These are phyloP conservation scores for Epinephelus awoara DNA, from an alignment of 2,797 vertebrate genomes.

Conservation along the genomic window DNA sequence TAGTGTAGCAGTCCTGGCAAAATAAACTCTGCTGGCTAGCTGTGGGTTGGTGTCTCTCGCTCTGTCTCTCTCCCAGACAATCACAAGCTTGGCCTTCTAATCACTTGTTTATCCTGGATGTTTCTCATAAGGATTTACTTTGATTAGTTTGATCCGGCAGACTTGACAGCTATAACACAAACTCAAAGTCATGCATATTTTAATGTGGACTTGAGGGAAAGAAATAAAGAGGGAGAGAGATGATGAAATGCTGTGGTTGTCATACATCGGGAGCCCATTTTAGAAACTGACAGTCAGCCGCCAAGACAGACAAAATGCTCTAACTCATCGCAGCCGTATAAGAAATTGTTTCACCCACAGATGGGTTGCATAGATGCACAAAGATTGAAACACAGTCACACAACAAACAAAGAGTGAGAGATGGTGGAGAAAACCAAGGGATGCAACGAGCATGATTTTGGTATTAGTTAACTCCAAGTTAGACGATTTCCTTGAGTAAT, in stretches of 20 bases:
- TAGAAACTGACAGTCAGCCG: constrained; percentile 32
- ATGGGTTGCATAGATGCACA: constrained; percentile 6
- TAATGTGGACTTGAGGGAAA: constrained; percentile 55
- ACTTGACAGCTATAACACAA: constrained; percentile 72
- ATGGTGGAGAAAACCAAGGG: neutral
- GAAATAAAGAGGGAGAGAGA: constrained; percentile 42
- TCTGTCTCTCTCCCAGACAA: constrained; percentile 43
- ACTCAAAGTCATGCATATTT: constrained; percentile 72
- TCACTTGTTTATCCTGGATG: constrained; percentile 69
- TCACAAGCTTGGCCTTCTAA: constrained; percentile 63
- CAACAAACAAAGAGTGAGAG: neutral
- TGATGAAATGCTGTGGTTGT: constrained; percentile 52
- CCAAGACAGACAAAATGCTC: constrained; percentile 41
- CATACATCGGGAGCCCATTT: constrained; percentile 42
- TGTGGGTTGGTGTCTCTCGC: constrained; percentile 18
- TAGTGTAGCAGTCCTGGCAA: constrained; percentile 42
- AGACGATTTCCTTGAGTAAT: neutral
- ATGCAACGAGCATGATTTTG: neutral
- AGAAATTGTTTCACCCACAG: constrained; percentile 29
- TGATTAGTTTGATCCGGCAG: constrained; percentile 70
- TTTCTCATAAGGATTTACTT: constrained; percentile 69
- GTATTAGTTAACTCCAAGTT: constrained; percentile 13
- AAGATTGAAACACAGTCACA: constrained; percentile 25
- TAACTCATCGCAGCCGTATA: constrained; percentile 16
- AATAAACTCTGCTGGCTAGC: constrained; percentile 54